Base-by-base conservation (phyloP, 2,888 invertebrate species). In the Corythucha ciliata region DNA sequence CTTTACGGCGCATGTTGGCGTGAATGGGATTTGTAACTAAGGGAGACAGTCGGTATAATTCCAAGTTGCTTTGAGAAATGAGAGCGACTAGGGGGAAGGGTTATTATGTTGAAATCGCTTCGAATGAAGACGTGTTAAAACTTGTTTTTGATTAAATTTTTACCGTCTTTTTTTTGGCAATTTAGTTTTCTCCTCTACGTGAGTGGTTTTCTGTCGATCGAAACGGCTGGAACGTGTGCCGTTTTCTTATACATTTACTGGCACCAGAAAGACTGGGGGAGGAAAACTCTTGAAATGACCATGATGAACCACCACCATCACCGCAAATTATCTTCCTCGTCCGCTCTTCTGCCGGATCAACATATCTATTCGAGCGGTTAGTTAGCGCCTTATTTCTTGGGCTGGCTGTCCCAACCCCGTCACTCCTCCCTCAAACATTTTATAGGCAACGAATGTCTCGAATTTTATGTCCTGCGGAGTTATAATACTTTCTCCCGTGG, bases 231-330 rank as follows among this genome's bases (percentile, higher is more conserved):
- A 33, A 83, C 88, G 14, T 80, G 84, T 56, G 87, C 88, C 53
- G 82, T 91, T 60, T 89, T 89, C 67, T 78, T 89, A 58, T 91
- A 86, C 70, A 83, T 91, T 63, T 80, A 82, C 66, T 80, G 80
- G 77, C 80, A 82, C 63, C 81, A 81, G 69, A 75, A 54, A 18
- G 60, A 60, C 46, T 60, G 59, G 58, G 50, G 57, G 25, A 53
- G 51, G 39, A 60, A 60, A 42, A 48, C 57, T 1, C 51, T 60
- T 20, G 60, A 60, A 39, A 52, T 60, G 50, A 56, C 56, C 25
- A 53, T 57, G 34, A 55, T 59, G 46, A 59, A 60, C 44, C 58
- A 59, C 36, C 37, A 54, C 4, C n/a, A n/a, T n/a, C 50, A 55
- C 34, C 54, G 59, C 34, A 53, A 51, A 34, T 29, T 53, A 32